A percentile compares a stretch with the other conserved stretches of the same genome.
phyloP scores from a whole-genome alignment of 1,140 invertebrate species.

The Heliconius hewitsoni region DNA sequence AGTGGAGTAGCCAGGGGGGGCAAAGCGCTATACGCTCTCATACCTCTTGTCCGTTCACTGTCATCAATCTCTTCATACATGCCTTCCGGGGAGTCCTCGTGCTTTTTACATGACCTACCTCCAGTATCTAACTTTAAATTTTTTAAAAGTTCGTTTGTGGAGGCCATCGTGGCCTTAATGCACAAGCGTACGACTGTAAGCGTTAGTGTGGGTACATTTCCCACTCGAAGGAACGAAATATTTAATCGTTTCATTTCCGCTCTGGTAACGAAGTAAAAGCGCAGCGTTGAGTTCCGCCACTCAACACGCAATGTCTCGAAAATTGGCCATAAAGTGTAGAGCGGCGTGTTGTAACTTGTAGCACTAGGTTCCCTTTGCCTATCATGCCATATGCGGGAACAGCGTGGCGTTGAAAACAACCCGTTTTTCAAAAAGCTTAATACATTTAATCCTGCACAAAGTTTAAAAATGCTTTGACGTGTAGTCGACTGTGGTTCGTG shows the following conservation, averaged over 20 bases:
- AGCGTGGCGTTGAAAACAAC: background rate
- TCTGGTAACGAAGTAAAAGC: no score
- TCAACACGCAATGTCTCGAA: no score
- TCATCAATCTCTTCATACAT: background rate
- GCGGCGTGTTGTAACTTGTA: background rate
- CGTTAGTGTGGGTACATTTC: no score
- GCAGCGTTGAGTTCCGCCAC: no score
- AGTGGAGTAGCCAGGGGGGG: background rate
- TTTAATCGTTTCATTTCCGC: no score
- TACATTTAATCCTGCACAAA: background rate
- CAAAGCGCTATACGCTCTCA: background rate
- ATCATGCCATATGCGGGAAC: background rate
- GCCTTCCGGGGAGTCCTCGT: background rate
- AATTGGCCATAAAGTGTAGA: no score
- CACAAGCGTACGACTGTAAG: no score
- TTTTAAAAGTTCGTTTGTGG: no score
- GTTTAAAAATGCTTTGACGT: slow-evolving; percentile 1
- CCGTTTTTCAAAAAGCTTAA: background rate
- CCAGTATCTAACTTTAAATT: background rate
- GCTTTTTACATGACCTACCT: background rate
- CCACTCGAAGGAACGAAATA: no score
- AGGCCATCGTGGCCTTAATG: no score
- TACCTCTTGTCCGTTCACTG: background rate
- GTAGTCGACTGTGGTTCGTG: slow-evolving; percentile 1
- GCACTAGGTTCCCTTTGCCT: background rate